Conservation (phyloP, 2,797 vertebrate species). For the Smutsia gigantea region DNA sequence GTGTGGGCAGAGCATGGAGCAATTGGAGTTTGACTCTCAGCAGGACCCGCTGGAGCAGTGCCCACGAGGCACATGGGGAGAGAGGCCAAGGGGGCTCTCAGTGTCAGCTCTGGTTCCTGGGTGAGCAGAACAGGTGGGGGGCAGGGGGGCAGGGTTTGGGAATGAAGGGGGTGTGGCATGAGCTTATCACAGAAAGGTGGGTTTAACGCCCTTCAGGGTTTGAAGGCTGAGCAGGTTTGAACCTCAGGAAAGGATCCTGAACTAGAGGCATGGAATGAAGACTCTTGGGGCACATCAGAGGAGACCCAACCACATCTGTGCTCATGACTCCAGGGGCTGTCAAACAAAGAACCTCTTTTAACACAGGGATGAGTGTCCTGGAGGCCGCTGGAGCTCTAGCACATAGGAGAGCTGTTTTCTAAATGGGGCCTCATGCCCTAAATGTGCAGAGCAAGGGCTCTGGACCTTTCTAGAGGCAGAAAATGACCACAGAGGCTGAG, state of each 20-base stretch:
- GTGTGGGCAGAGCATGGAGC: not conserved
- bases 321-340: fast-evolving
- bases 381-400: not conserved
- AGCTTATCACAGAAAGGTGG: fast-evolving
- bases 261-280: not conserved
- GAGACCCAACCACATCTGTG: fast-evolving
- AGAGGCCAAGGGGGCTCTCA: fast-evolving
- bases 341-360: fast-evolving
- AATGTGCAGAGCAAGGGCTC: not conserved
- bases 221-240: not conserved
- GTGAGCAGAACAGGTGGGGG: no score
- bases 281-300: fast-evolving
- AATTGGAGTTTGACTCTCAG: fast-evolving
- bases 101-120: not conserved
- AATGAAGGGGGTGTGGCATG: not conserved
- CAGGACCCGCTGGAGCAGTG: not conserved
- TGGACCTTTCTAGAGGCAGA: not conserved
- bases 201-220: not conserved
- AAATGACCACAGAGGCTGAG: not conserved
- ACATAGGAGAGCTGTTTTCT: not conserved
- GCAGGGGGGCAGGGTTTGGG: not conserved
- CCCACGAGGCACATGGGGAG: fast-evolving
- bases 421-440: not conserved
- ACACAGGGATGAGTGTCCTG: no score
- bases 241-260: not conserved